phyloP scores from a whole-genome alignment of 2,888 invertebrate species.

The Octonoba sinensis region DNA sequence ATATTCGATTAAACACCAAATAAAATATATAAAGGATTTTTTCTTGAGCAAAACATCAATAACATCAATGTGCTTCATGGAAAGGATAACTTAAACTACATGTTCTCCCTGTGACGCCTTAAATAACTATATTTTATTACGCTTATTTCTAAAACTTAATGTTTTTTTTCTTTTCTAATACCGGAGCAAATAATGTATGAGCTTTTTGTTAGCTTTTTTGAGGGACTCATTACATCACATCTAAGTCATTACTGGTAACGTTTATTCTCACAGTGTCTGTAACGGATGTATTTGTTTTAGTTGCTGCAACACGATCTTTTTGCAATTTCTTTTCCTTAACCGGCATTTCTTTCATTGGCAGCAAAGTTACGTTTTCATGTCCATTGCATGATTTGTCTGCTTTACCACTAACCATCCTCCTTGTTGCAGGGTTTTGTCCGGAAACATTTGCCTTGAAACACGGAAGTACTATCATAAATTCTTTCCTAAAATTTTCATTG shows the following conservation, averaged over 20 bases:
- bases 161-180: too few relatives aligned
- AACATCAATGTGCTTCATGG: too few relatives aligned
- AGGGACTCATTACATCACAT: constrained; percentile 3
- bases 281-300: constrained; percentile 44
- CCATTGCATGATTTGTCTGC: constrained; percentile 62
- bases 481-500: constrained; percentile 93
- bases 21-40: too few relatives aligned
- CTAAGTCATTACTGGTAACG: constrained; percentile 54
- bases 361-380: constrained; percentile 47
- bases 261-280: constrained; percentile 54
- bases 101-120: too few relatives aligned
- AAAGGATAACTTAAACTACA: too few relatives aligned
- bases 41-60: too few relatives aligned
- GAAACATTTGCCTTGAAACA: constrained; percentile 65
- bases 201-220: not conserved
- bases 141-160: too few relatives aligned
- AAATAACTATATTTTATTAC: too few relatives aligned
- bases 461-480: constrained; percentile 77
- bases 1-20: too few relatives aligned
- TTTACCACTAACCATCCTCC: constrained; percentile 35
- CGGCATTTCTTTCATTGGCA: constrained; percentile 49
- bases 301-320: constrained; percentile 47
- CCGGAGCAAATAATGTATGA: not conserved
- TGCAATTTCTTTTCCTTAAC: constrained; percentile 55
- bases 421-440: constrained; percentile 11